Evolutionary conservation across 2,888 invertebrate species (phyloP).

Genomic region (Charanyca ferruginea): DNA sequence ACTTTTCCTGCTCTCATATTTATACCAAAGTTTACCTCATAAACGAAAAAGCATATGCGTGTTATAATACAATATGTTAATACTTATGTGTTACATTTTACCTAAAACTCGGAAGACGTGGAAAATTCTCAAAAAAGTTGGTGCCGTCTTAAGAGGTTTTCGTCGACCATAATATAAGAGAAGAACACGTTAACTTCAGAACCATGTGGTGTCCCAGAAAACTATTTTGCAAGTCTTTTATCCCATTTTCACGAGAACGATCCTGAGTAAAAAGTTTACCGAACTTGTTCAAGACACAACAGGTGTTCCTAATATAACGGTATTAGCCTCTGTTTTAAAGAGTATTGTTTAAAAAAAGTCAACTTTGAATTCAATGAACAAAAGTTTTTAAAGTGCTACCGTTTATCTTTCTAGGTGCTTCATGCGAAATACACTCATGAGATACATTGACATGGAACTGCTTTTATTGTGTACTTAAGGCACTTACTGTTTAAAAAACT

Average conservation of each 20-base stretch:
- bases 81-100: slow-evolving; percentile 52
- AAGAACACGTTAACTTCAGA: slow-evolving; percentile 82
- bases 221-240: slow-evolving; percentile 90
- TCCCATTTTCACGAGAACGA: slow-evolving; percentile 83
- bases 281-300: slow-evolving; percentile 85
- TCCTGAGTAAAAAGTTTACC: slow-evolving; percentile 87
- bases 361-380: slow-evolving; percentile 70
- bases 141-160: slow-evolving; percentile 70
- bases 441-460: slow-evolving; percentile 46
- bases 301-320: slow-evolving; percentile 85
- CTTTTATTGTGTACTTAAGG: slow-evolving; percentile 27
- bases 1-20: slow-evolving; percentile 32
- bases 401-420: slow-evolving; percentile 50
- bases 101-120: slow-evolving; percentile 53
- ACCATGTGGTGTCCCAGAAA: slow-evolving; percentile 88
- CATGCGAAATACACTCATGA: slow-evolving; percentile 46
- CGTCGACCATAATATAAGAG: slow-evolving; percentile 75
- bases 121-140: slow-evolving; percentile 66
- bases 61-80: slow-evolving; percentile 56
- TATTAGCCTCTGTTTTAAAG: slow-evolving; percentile 77
- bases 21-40: slow-evolving; percentile 37
- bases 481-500: slow-evolving; percentile 30
- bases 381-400: slow-evolving; percentile 65
- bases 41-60: slow-evolving; percentile 54
- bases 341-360: slow-evolving; percentile 65